phyloP scores from a whole-genome alignment of 2,797 vertebrate species.

The Spatula versicolor region DNA sequence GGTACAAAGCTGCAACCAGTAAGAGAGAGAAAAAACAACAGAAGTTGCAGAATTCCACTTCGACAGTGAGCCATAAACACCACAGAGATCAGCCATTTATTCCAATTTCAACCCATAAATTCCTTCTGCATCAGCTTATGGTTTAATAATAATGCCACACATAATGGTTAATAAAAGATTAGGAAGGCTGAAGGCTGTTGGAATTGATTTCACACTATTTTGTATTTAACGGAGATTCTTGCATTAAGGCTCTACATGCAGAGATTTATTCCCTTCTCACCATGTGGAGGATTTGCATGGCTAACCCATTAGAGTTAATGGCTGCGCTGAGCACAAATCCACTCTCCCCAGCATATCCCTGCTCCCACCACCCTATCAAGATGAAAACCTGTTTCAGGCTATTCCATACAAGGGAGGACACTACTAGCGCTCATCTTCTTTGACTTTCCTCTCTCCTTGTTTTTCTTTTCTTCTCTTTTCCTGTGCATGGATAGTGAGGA shows the following conservation, averaged over 20 bases:
- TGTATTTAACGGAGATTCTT: slow-evolving; percentile 35
- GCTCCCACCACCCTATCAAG: not conserved
- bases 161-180: slow-evolving; percentile 44
- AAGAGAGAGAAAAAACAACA: not conserved
- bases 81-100: not conserved
- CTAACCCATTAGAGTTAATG: slow-evolving; percentile 17
- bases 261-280: not conserved
- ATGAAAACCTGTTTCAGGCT: not conserved
- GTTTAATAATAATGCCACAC: slow-evolving; percentile 34
- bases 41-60: not conserved
- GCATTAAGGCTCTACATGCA: not conserved
- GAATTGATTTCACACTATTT: slow-evolving; percentile 39
- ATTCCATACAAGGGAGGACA: not conserved
- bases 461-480: not conserved
- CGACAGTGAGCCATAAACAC: not conserved
- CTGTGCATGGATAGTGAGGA: not conserved
- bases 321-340: not conserved
- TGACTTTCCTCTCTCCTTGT: not conserved
- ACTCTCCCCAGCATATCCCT: not conserved
- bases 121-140: not conserved
- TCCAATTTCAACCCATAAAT: not conserved
- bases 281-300: slow-evolving; percentile 38
- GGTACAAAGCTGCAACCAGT: not conserved
- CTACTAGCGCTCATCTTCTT: not conserved
- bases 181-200: slow-evolving; percentile 17